These are phyloP conservation scores for Drosophila paramelanica DNA, from an alignment of 2,888 invertebrate species.

Conservation along the genomic window DNA sequence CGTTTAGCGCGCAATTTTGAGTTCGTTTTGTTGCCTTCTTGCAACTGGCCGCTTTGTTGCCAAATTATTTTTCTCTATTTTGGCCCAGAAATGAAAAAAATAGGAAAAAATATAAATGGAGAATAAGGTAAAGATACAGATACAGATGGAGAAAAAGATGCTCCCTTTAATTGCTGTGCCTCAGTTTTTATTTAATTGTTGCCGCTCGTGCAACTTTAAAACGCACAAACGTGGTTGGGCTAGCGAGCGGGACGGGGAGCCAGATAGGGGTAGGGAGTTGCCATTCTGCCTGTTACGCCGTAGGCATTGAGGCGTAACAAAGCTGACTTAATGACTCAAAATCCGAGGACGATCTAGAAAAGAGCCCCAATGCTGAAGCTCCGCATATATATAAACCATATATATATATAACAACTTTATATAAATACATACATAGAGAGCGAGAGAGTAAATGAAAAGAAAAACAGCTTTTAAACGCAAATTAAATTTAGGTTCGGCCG, in stretches of 20 bases:
- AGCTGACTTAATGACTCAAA: conserved; percentile 74
- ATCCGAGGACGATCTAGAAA: conserved; percentile 43
- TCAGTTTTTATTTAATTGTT: conserved; percentile 57
- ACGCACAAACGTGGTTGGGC: conserved; percentile 19
- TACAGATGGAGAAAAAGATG: conserved; percentile 13
- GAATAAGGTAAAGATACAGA: neutral
- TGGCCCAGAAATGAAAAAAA: conserved; percentile 7
- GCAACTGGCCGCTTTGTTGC: conserved; percentile 32
- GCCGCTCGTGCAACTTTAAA: conserved; percentile 43
- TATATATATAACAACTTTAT: too few relatives aligned
- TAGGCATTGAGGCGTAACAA: conserved; percentile 70
- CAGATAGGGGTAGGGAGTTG: neutral
- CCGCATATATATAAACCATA: conserved; percentile 5
- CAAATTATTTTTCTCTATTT: conserved; percentile 42
- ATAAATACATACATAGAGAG: neutral
- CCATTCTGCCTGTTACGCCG: conserved; percentile 28
- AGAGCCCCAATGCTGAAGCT: conserved; percentile 18
- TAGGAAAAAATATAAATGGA: neutral
- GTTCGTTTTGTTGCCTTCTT: conserved; percentile 47
- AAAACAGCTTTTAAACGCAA: conserved; percentile 60
- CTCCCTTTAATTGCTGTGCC: conserved; percentile 57
- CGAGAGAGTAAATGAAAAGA: conserved; percentile 15
- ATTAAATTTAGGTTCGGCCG: conserved; percentile 45
- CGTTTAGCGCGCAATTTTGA: conserved; percentile 77
- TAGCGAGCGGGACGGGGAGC: neutral